Evolutionary conservation across 2,113 vertebrate species (phyloP).

Genomic region (Arothron firmamentum): DNA sequence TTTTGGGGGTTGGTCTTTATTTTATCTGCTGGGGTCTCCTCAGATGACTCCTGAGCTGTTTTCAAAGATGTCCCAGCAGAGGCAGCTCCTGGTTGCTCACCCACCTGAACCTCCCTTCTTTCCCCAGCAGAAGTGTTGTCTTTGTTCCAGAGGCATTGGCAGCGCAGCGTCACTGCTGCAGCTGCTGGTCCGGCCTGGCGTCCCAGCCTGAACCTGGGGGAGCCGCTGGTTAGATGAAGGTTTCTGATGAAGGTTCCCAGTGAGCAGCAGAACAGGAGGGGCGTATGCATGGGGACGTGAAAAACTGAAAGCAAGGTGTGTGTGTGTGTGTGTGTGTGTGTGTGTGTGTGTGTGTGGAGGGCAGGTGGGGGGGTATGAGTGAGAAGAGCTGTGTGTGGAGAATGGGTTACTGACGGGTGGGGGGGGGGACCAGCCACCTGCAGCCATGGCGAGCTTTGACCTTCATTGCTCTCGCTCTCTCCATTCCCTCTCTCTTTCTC

Average conservation of each 20-base stretch:
- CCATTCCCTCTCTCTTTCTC: conserved; percentile 33
- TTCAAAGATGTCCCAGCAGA: background rate
- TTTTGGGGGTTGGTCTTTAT: conserved; percentile 8
- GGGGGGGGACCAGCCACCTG: conserved; percentile 81
- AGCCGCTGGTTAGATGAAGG: conserved; percentile 34
- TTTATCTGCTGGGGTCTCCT: background rate
- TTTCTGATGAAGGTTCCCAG: conserved; percentile 60
- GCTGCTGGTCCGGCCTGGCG: conserved; percentile 41
- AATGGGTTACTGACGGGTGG: conserved; percentile 64
- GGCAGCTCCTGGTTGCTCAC: conserved; percentile 4
- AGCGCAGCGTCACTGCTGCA: conserved; percentile 7
- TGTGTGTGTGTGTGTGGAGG: conserved; percentile 17
- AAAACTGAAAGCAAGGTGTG: conserved; percentile 10
- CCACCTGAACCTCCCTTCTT: conserved; percentile 24
- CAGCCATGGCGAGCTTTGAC: conserved; percentile 88
- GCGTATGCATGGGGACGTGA: conserved; percentile 11
- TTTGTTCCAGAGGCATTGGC: too few species aligned
- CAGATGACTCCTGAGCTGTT: conserved; percentile 1
- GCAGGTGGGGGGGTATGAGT: conserved; percentile 50
- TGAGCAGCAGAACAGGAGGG: conserved; percentile 46
- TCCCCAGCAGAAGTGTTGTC: background rate
- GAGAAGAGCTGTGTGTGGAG: conserved; percentile 74
- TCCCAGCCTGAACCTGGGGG: conserved; percentile 63
- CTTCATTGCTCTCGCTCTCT: conserved; percentile 78
- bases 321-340: conserved; percentile 29